These are phyloP conservation scores for Felis chaus DNA, from an alignment of 2,113 vertebrate species.

Conservation along the genomic window DNA sequence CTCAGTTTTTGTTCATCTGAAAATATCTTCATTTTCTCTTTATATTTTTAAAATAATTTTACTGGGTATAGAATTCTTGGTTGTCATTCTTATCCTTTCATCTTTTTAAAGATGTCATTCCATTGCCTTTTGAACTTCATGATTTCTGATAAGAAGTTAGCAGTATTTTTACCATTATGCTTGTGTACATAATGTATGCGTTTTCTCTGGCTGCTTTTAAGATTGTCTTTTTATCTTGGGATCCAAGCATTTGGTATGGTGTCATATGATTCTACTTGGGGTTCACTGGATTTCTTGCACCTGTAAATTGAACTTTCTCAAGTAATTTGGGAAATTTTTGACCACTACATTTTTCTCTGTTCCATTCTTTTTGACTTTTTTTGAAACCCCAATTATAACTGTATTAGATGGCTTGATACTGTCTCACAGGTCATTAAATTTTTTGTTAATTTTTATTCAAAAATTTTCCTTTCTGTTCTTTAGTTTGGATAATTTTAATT, in stretches of 20 bases:
- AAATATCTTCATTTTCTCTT: background rate
- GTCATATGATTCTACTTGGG: background rate
- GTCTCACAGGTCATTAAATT: background rate
- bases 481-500: background rate
- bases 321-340: slow-evolving; percentile 10
- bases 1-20: slow-evolving; percentile 5
- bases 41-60: background rate
- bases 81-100: background rate
- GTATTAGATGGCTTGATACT: background rate
- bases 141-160: background rate
- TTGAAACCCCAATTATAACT: background rate
- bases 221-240: background rate
- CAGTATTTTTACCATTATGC: background rate
- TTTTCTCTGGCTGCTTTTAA: background rate
- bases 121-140: background rate
- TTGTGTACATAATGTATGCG: background rate
- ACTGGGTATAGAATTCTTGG: background rate
- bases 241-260: background rate
- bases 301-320: background rate
- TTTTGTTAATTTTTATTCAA: background rate
- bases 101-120: background rate
- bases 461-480: background rate
- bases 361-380: background rate
- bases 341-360: background rate
- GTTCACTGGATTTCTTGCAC: background rate